phyloP scores from a whole-genome alignment of 2,888 invertebrate species.

The Balanococcus diminutus region DNA sequence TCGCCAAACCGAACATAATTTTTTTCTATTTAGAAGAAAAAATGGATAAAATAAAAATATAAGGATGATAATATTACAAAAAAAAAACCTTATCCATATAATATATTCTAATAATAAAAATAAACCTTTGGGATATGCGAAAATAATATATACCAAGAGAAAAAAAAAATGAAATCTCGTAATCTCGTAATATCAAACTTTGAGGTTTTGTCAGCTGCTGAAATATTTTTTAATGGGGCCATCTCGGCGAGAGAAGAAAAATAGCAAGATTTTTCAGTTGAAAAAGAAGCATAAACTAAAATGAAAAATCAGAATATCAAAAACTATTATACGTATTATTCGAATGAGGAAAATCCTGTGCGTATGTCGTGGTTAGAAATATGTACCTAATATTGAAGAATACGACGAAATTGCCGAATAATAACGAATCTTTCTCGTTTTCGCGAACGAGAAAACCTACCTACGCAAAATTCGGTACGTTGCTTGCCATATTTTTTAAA shows the following conservation, averaged over 20 bases:
- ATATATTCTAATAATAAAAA: too few relatives aligned
- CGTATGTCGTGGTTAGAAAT: not conserved
- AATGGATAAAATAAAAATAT: not conserved
- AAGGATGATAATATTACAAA: not conserved
- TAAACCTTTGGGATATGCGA: not conserved
- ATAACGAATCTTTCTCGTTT: not conserved
- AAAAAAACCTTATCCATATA: too few relatives aligned
- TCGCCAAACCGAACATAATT: not conserved
- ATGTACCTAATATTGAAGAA: not conserved
- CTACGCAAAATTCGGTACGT: not conserved
- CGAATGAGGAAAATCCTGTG: not conserved
- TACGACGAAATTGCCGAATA: not conserved
- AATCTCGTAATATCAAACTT: not conserved
- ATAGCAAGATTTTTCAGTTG: not conserved
- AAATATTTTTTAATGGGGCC: not conserved
- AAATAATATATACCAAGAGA: too few relatives aligned
- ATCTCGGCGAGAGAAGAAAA: not conserved
- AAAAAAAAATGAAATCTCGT: not conserved
- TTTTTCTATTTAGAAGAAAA: not conserved
- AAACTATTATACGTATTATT: too few relatives aligned
- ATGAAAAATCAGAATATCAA: not conserved
- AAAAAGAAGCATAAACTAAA: not conserved
- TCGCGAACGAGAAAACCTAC: not conserved
- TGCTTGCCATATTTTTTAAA: not conserved
- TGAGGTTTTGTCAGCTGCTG: not conserved